phyloP scores from a whole-genome alignment of 2,113 vertebrate genomes.

The Lucifuga dentata region DNA sequence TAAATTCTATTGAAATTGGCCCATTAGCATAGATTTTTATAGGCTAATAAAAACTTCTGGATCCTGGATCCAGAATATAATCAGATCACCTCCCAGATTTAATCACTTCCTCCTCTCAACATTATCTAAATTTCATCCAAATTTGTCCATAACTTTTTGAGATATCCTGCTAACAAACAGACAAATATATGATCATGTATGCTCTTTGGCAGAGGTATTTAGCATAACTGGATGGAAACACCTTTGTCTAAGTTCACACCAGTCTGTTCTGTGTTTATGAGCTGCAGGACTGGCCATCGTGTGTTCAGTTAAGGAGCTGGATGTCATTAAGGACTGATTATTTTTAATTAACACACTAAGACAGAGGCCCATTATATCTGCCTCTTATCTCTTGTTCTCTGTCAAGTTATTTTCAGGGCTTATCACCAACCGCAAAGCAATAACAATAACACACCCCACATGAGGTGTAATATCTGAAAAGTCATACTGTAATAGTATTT shows the following conservation, averaged over 20 bases:
- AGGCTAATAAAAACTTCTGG: no score
- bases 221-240: constrained; percentile 26
- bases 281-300: constrained; percentile 45
- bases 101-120: no score
- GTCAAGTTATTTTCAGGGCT: constrained; percentile 56
- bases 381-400: constrained; percentile 59
- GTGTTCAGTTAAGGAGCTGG: constrained; percentile 58
- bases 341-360: constrained; percentile 69
- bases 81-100: no score
- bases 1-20: no score
- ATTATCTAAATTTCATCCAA: no score
- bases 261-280: constrained; percentile 40
- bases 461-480: constrained; percentile 39
- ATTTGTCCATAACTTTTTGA: no score
- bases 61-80: no score
- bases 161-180: no score
- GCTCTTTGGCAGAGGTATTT: no score
- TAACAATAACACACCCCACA: constrained; percentile 41
- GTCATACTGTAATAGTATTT: constrained; percentile 17
- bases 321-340: constrained; percentile 60
- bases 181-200: no score
- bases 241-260: constrained; percentile 28
- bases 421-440: constrained; percentile 49
- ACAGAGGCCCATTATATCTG: constrained; percentile 56
- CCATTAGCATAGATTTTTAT: no score